phyloP scores from a whole-genome alignment of 2,113 vertebrate species.

The Candoia aspera region DNA sequence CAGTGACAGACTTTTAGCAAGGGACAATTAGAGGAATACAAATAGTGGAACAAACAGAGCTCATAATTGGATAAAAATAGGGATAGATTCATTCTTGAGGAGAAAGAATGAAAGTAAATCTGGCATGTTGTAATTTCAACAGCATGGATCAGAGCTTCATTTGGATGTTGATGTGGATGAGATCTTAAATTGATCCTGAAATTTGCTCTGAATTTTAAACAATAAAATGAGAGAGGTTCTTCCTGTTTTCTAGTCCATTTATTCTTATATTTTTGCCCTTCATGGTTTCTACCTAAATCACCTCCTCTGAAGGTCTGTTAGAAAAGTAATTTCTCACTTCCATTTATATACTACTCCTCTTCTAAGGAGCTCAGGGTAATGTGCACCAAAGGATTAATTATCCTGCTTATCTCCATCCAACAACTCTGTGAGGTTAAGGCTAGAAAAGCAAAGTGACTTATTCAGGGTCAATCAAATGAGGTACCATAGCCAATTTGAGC shows the following conservation, averaged over 20 bases:
- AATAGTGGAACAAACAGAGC: slow-evolving; percentile 53
- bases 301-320: neutral
- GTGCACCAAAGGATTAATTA: neutral
- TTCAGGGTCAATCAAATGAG: neutral
- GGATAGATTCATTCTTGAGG: slow-evolving; percentile 19
- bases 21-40: slow-evolving; percentile 59
- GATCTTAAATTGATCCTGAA: slow-evolving; percentile 26
- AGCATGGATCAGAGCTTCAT: slow-evolving; percentile 29
- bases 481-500: neutral
- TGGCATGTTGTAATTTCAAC: slow-evolving; percentile 2
- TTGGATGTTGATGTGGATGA: slow-evolving; percentile 10
- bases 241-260: neutral
- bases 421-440: neutral
- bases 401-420: neutral
- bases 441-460: neutral
- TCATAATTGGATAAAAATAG: slow-evolving; percentile 51
- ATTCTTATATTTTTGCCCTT: neutral
- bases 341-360: neutral
- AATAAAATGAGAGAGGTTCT: slow-evolving; percentile 10
- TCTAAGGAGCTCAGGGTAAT: neutral
- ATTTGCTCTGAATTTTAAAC: slow-evolving; percentile 1
- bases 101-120: slow-evolving; percentile 37
- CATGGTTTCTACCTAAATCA: neutral
- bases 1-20: slow-evolving; percentile 54
- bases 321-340: slow-evolving; percentile 5